A percentile compares a stretch with the other conserved stretches of the same genome.
These are phyloP conservation scores for Tenebrio molitor DNA, from an alignment of 1,140 invertebrate species.

Conservation along the genomic window DNA sequence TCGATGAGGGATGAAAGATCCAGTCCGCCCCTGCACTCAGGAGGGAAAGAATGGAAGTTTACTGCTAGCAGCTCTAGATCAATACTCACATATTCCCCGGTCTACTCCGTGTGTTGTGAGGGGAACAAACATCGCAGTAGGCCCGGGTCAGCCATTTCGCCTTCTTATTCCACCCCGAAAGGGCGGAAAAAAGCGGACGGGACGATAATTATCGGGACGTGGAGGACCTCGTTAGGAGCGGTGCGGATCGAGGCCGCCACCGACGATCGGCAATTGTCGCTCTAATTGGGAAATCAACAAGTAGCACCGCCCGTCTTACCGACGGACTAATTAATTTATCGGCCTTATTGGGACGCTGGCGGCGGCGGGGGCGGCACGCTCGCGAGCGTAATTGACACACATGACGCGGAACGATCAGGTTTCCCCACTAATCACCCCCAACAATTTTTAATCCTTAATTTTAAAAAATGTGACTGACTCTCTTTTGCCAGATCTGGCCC, in stretches of 20 bases:
- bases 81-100: conserved; percentile 61
- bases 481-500: too few species aligned
- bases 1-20: conserved; percentile 34
- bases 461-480: too few species aligned
- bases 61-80: conserved; percentile 58
- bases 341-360: too few species aligned
- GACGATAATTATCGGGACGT: conserved; percentile 4
- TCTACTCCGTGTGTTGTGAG: conserved; percentile 58
- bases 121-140: conserved; percentile 58
- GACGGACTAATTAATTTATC: conserved; percentile 1
- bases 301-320: background rate
- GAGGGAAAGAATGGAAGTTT: conserved; percentile 57
- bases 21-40: conserved; percentile 36
- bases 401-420: too few species aligned
- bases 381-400: too few species aligned
- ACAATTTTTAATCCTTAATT: too few species aligned
- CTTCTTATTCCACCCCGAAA: conserved; percentile 20
- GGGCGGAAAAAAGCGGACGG: conserved; percentile 24
- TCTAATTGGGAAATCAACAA: conserved; percentile 36
- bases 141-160: conserved; percentile 47
- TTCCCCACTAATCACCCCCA: too few species aligned
- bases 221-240: conserved; percentile 40
- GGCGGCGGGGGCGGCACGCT: too few species aligned
- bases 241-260: conserved; percentile 34
- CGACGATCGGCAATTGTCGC: conserved; percentile 24